These are phyloP conservation scores for Selene dorsalis DNA, from an alignment of 2,797 vertebrate genomes.

Conservation along the genomic window DNA sequence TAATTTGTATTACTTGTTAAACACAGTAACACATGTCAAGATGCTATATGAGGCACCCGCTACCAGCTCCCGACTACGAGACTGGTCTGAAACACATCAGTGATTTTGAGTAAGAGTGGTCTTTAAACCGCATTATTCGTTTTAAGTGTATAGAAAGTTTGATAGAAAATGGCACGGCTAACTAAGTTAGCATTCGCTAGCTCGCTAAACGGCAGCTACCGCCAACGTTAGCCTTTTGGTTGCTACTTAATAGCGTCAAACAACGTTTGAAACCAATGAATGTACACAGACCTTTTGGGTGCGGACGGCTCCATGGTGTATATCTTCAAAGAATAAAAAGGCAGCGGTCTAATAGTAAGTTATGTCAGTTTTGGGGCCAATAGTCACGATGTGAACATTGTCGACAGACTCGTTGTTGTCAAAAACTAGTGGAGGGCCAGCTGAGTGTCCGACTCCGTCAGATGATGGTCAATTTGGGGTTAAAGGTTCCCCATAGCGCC, in stretches of 20 bases:
- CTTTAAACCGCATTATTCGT: background rate
- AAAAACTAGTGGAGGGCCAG: slow-evolving; percentile 73
- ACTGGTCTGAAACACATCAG: too few species aligned
- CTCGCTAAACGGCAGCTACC: slow-evolving; percentile 24
- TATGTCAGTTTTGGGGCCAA: background rate
- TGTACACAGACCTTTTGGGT: slow-evolving; percentile 78
- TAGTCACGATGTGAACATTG: slow-evolving; percentile 69
- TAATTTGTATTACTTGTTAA: background rate
- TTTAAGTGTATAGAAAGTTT: slow-evolving; percentile 4
- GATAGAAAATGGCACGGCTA: slow-evolving; percentile 26
- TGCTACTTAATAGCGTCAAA: slow-evolving; percentile 19
- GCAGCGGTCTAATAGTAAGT: background rate
- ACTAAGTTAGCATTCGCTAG: slow-evolving; percentile 55
- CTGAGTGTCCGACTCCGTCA: slow-evolving; percentile 57
- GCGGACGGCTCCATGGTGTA: slow-evolving; percentile 76
- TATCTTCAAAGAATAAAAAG: slow-evolving; percentile 5
- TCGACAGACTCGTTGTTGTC: slow-evolving; percentile 73
- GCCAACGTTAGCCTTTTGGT: slow-evolving; percentile 49
- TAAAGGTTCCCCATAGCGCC: slow-evolving; percentile 16
- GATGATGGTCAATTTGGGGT: slow-evolving; percentile 4
- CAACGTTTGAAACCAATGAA: slow-evolving; percentile 17
- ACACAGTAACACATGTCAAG: background rate
- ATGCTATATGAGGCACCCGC: rapidly evolving
- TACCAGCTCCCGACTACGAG: background rate
- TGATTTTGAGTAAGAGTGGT: rapidly evolving